phyloP scores from a whole-genome alignment of 2,797 vertebrate genomes.

The Pseudomugil tenellus region DNA sequence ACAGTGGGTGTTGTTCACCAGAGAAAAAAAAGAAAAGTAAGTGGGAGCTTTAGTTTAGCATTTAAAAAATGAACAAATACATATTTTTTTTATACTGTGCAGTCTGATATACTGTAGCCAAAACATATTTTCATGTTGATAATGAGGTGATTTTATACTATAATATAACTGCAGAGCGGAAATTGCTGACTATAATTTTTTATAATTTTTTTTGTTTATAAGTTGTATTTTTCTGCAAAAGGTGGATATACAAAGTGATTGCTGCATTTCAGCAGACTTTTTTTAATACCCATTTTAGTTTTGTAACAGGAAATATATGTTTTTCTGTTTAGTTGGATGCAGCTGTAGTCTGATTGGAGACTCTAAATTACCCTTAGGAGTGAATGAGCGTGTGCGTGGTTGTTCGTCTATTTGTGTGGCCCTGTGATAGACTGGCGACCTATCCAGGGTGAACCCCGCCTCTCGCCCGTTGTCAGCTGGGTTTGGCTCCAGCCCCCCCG shows the following conservation, averaged over 20 bases:
- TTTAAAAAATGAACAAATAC: slow-evolving; percentile 24
- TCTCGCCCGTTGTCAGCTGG: too few relatives aligned
- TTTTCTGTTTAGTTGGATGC: too few relatives aligned
- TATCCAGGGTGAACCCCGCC: too few relatives aligned
- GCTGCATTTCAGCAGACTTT: not conserved
- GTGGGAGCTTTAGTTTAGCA: slow-evolving; percentile 4
- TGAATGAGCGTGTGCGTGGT: too few relatives aligned
- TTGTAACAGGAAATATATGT: too few relatives aligned
- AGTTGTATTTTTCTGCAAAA: not conserved
- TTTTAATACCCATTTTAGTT: not conserved
- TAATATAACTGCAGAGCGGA: too few relatives aligned
- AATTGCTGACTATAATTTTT: not conserved
- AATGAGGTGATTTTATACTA: not conserved
- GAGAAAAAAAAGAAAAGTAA: slow-evolving; percentile 26
- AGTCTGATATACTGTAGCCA: not conserved
- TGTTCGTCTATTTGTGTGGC: too few relatives aligned
- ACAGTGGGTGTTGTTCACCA: slow-evolving; percentile 37
- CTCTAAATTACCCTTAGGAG: too few relatives aligned
- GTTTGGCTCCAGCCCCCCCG: too few relatives aligned
- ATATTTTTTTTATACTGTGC: not conserved
- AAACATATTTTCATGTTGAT: not conserved
- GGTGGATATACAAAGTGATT: not conserved
- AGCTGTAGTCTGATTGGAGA: too few relatives aligned
- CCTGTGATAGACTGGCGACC: too few relatives aligned
- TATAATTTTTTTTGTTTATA: not conserved